These are phyloP conservation scores for Oikopleura vanhoeffeni DNA, from an alignment of 23 tunicate genomes.

Conservation along the genomic window DNA sequence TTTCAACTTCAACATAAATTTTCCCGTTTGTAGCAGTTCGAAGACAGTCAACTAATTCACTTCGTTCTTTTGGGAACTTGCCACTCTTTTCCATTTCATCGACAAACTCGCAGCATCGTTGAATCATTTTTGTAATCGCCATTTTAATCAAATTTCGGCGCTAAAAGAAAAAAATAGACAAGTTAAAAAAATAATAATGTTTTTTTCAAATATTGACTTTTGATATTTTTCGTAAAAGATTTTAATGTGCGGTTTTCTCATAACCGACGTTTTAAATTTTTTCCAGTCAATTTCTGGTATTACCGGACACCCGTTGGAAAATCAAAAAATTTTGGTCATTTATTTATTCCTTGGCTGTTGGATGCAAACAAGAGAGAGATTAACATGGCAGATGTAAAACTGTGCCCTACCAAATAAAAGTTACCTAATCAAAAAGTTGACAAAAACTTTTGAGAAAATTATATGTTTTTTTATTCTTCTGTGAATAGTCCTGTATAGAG, in stretches of 20 bases:
- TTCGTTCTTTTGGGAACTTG: conserved; percentile 32
- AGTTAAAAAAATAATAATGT: not conserved
- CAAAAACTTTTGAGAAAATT: too few relatives aligned
- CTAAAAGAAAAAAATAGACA: not conserved
- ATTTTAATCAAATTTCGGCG: conserved; percentile 1
- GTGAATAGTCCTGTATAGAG: too few relatives aligned
- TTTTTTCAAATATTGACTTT: not conserved
- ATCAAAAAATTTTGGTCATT: too few relatives aligned
- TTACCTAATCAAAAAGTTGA: too few relatives aligned
- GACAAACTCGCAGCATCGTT: conserved; percentile 58
- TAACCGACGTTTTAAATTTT: too few relatives aligned
- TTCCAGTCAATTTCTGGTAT: too few relatives aligned
- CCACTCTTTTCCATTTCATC: conserved; percentile 29
- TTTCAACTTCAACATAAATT: conserved; percentile 78
- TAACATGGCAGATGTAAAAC: too few relatives aligned
- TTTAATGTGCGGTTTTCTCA: not conserved
- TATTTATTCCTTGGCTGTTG: too few relatives aligned
- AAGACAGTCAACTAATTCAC: conserved; percentile 51
- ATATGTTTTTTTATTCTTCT: too few relatives aligned
- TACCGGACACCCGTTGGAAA: too few relatives aligned
- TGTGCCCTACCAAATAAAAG: too few relatives aligned
- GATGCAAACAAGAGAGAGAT: too few relatives aligned
- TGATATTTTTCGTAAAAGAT: not conserved
- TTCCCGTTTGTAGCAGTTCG: conserved; percentile 76
- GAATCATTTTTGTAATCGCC: conserved; percentile 84